Evolutionary conservation across 1,140 invertebrate species (phyloP).

Genomic region (Ganaspis sp.): DNA sequence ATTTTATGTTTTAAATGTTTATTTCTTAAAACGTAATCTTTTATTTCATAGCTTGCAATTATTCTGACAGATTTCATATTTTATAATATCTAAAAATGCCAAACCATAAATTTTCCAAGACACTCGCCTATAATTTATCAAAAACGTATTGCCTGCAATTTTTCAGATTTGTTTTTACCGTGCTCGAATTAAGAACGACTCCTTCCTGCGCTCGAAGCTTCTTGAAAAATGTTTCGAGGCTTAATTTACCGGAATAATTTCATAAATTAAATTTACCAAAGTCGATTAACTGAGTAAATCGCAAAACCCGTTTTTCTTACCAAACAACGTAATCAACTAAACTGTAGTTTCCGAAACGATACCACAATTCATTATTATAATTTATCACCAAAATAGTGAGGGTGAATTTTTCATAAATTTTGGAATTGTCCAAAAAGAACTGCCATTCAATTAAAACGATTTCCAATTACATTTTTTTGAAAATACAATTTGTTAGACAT

Average conservation of each 20-base stretch:
- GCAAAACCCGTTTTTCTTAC: too few species aligned
- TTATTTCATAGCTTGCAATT: not conserved
- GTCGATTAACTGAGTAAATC: not conserved
- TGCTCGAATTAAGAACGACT: not conserved
- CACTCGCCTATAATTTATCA: not conserved
- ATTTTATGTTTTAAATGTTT: too few species aligned
- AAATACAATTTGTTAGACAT: too few species aligned
- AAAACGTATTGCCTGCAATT: slow-evolving; percentile 10
- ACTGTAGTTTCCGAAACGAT: too few species aligned
- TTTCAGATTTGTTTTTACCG: not conserved
- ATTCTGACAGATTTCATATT: not conserved
- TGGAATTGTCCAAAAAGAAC: too few species aligned
- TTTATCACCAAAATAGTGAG: too few species aligned
- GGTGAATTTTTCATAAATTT: too few species aligned
- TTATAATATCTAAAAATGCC: not conserved
- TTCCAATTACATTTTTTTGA: too few species aligned
- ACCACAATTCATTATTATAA: too few species aligned
- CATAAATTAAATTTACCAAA: slow-evolving; percentile 35
- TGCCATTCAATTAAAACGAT: too few species aligned
- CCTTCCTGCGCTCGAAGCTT: not conserved
- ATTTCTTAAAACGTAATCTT: too few species aligned
- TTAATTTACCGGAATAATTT: not conserved
- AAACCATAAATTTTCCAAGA: not conserved
- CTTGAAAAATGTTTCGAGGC: not conserved
- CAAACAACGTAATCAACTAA: too few species aligned